Conservation (phyloP, 2,113 vertebrate genomes). For the Cromileptes altivelis region DNA sequence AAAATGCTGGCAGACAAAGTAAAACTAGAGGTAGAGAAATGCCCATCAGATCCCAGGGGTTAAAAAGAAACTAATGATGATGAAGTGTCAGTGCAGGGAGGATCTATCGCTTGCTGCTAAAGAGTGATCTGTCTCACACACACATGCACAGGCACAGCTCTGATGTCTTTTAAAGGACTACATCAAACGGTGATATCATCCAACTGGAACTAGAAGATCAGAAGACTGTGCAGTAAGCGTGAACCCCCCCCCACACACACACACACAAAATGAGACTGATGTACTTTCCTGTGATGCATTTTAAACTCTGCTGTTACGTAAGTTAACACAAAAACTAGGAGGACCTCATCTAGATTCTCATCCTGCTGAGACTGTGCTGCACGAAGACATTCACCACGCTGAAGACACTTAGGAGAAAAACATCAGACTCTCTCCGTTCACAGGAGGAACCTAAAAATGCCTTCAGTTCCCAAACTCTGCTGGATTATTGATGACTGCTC, state of each 20-base stretch:
- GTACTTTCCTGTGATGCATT: constrained; percentile 19
- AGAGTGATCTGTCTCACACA: constrained; percentile 1
- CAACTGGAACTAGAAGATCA: constrained; percentile 22
- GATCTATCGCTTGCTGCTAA: constrained; percentile 17
- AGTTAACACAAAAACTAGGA: constrained; percentile 43
- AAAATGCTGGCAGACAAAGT: background rate
- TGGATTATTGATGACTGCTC: constrained; percentile 33
- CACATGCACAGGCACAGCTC: constrained; percentile 18
- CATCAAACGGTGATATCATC: constrained; percentile 41
- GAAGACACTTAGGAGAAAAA: constrained; percentile 8
- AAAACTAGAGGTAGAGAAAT: constrained; percentile 18
- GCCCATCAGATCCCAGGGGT: background rate
- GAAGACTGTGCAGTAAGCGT: background rate
- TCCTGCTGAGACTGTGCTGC: constrained; percentile 16
- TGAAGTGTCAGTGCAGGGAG: constrained; percentile 26
- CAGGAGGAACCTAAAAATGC: constrained; percentile 27
- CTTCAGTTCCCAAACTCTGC: constrained; percentile 13
- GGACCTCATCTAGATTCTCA: constrained; percentile 10
- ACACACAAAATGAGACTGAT: background rate
- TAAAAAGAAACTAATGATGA: constrained; percentile 49
- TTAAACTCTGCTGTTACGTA: constrained; percentile 31
- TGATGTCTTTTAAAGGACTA: constrained; percentile 43
- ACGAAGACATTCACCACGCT: background rate
- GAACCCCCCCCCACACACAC: background rate
- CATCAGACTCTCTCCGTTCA: constrained; percentile 6